A percentile compares a stretch with the other conserved stretches of the same genome.
Evolutionary conservation across 2,888 invertebrate genomes (phyloP).

Genomic region (Lydus trimaculatus): DNA sequence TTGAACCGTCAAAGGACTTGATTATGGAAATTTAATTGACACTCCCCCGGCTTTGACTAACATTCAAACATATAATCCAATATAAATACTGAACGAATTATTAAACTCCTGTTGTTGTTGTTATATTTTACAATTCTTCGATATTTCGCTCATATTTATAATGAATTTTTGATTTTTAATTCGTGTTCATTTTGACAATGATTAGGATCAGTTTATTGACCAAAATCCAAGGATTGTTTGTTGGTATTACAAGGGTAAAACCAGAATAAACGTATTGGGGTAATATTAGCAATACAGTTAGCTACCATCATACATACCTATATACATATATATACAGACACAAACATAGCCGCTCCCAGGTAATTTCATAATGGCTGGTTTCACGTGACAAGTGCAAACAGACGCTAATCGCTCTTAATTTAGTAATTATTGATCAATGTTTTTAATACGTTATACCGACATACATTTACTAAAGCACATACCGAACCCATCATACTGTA

Average conservation of each 20-base stretch:
- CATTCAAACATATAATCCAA: not conserved
- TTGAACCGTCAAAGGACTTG: constrained; percentile 39
- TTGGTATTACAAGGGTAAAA: not conserved
- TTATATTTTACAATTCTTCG: no score
- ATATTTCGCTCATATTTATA: not conserved
- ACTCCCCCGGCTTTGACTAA: constrained; percentile 12
- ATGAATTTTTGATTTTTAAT: not conserved
- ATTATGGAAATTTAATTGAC: constrained; percentile 51
- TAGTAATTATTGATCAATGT: constrained; percentile 57
- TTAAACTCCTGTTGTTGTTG: not conserved
- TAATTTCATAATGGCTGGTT: constrained; percentile 59
- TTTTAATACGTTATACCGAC: constrained; percentile 50
- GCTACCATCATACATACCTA: not conserved
- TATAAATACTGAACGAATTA: not conserved
- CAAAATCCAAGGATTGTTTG: not conserved
- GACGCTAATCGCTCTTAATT: constrained; percentile 58
- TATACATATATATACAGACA: not conserved
- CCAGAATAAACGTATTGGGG: not conserved
- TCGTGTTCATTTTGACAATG: not conserved
- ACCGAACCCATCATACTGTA: no score
- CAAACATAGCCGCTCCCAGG: constrained; percentile 52
- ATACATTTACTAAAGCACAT: constrained; percentile 22
- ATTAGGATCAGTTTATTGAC: not conserved
- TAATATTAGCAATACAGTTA: not conserved
- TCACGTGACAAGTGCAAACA: constrained; percentile 60